Evolutionary conservation across 2,113 vertebrate genomes (phyloP).

Genomic region (Camelus bactrianus): DNA sequence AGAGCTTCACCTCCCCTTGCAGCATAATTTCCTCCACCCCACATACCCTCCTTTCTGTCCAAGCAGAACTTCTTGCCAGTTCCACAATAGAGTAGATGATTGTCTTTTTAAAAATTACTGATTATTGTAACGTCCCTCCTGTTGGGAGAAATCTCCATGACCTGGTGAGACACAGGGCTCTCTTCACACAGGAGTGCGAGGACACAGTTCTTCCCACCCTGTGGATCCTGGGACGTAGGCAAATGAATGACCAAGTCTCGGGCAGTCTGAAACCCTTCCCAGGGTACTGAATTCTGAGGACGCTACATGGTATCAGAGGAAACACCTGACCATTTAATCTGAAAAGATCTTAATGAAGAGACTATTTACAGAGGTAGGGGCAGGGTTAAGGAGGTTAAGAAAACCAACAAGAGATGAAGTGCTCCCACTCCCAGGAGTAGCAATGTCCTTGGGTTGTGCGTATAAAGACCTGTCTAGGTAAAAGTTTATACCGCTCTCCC

Average conservation of each 20-base stretch:
- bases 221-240: rapidly evolving
- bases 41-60: neutral
- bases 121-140: neutral
- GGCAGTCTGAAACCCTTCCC: too few species aligned
- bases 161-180: neutral
- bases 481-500: neutral
- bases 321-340: neutral
- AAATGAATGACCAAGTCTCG: neutral
- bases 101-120: neutral
- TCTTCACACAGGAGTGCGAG: neutral
- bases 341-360: neutral
- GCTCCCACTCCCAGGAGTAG: too few species aligned
- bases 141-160: neutral
- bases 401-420: neutral
- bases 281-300: neutral
- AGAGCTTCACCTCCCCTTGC: neutral
- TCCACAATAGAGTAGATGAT: neutral
- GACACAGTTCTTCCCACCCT: rapidly evolving
- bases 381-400: neutral
- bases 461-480: neutral
- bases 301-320: neutral
- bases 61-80: neutral
- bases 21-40: neutral
- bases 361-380: neutral
- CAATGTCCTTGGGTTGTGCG: neutral